These are phyloP conservation scores for Artibeus jamaicensis DNA, from an alignment of 2,797 vertebrate genomes.

Conservation along the genomic window DNA sequence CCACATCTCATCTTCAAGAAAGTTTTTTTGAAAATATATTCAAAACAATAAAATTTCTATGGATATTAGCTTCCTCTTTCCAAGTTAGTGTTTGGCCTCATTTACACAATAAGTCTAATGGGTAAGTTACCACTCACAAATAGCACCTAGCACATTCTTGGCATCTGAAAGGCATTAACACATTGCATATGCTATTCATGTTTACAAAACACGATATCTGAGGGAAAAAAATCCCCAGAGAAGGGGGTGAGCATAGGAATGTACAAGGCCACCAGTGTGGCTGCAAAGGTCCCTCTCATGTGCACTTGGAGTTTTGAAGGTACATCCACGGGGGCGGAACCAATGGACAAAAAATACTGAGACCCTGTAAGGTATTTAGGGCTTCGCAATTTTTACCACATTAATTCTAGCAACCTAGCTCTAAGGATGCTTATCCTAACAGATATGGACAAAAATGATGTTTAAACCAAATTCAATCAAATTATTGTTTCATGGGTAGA, in stretches of 20 bases:
- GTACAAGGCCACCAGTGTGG: not conserved
- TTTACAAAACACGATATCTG: conserved; percentile 38
- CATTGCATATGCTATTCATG: conserved; percentile 28
- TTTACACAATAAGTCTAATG: conserved; percentile 59
- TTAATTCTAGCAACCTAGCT: not conserved
- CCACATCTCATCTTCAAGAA: conserved; percentile 62
- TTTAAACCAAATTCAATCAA: not conserved
- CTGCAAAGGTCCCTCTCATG: not conserved
- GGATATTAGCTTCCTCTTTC: conserved; percentile 52
- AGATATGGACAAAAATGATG: not conserved
- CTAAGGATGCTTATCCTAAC: not conserved
- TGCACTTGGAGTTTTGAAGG: not conserved
- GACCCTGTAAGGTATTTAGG: not conserved
- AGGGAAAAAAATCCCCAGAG: not conserved
- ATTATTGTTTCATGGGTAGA: not conserved
- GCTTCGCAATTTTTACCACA: not conserved
- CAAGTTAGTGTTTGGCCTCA: conserved; percentile 55
- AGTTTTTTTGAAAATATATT: conserved; percentile 22
- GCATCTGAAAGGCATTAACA: conserved; percentile 55
- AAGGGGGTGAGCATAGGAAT: not conserved
- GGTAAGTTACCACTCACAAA: conserved; percentile 41
- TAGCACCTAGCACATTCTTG: conserved; percentile 67
- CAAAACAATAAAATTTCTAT: conserved; percentile 64
- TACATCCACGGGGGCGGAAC: not conserved
- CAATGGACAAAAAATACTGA: not conserved